phyloP scores from a whole-genome alignment of 2,113 vertebrate genomes.

The Solea solea region DNA sequence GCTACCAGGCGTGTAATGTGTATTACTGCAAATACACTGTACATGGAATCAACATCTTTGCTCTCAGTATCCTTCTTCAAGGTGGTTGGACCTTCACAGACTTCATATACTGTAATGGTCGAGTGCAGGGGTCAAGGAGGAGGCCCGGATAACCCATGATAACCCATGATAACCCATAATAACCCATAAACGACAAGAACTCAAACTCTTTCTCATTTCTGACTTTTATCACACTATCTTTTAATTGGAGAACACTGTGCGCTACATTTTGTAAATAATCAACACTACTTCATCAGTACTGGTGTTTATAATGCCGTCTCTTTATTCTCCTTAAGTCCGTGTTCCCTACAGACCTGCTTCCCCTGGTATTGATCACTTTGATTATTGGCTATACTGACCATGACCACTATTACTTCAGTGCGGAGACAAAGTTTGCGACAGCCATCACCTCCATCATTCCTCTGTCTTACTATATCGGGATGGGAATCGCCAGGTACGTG shows the following conservation, averaged over 20 bases:
- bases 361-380: conserved; percentile 83
- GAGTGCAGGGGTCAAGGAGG: too few relatives aligned
- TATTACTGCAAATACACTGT: conserved; percentile 87
- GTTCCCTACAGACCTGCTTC: conserved; percentile 82
- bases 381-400: conserved; percentile 84
- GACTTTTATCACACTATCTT: too few relatives aligned
- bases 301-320: too few relatives aligned
- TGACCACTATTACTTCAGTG: conserved; percentile 76
- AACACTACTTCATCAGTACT: too few relatives aligned
- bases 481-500: conserved; percentile 90
- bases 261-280: too few relatives aligned
- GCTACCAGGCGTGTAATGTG: conserved; percentile 81
- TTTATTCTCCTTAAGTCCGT: conserved; percentile 71
- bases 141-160: too few relatives aligned
- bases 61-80: conserved; percentile 85
- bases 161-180: too few relatives aligned
- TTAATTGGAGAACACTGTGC: too few relatives aligned
- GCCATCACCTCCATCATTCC: conserved; percentile 88
- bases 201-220: too few relatives aligned
- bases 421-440: conserved; percentile 80
- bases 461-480: conserved; percentile 91
- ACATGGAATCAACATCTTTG: conserved; percentile 85
- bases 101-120: too few relatives aligned
- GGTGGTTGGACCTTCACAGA: too few relatives aligned
- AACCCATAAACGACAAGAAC: too few relatives aligned